phyloP scores from a whole-genome alignment of 2,888 invertebrate species.

The Mesorhabditis sp. region DNA sequence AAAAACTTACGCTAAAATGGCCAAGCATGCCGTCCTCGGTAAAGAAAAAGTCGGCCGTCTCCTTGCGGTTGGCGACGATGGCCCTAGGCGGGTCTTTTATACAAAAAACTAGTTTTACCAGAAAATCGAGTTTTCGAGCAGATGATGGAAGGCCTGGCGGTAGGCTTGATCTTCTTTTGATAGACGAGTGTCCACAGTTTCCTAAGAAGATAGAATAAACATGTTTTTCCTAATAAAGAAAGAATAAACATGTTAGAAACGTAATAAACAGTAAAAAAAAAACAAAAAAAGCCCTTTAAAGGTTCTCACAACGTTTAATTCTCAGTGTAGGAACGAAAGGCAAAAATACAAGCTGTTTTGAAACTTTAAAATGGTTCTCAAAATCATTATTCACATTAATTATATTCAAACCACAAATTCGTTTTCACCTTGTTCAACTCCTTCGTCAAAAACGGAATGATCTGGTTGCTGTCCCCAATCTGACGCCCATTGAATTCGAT shows the following conservation, averaged over 20 bases:
- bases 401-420: too few relatives aligned
- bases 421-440: conserved; percentile 7
- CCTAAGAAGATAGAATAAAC: not conserved
- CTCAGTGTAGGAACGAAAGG: too few relatives aligned
- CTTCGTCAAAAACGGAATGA: conserved; percentile 64
- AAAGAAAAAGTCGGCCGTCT: not conserved
- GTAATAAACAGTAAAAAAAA: too few relatives aligned
- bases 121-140: not conserved
- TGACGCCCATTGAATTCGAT: conserved; percentile 90
- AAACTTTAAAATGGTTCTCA: too few relatives aligned
- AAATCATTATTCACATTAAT: too few relatives aligned
- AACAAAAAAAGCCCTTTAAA: too few relatives aligned
- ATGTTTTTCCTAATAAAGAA: too few relatives aligned
- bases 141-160: not conserved
- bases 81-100: not conserved
- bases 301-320: too few relatives aligned
- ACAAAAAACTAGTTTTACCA: not conserved
- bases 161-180: not conserved
- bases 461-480: conserved; percentile 84
- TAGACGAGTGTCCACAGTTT: not conserved
- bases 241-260: too few relatives aligned
- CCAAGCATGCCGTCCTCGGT: not conserved
- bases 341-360: too few relatives aligned
- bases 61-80: not conserved
- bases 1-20: conserved; percentile 11